Base-by-base conservation (phyloP, 2,113 vertebrate genomes). In the Hippoglossus stenolepis region DNA sequence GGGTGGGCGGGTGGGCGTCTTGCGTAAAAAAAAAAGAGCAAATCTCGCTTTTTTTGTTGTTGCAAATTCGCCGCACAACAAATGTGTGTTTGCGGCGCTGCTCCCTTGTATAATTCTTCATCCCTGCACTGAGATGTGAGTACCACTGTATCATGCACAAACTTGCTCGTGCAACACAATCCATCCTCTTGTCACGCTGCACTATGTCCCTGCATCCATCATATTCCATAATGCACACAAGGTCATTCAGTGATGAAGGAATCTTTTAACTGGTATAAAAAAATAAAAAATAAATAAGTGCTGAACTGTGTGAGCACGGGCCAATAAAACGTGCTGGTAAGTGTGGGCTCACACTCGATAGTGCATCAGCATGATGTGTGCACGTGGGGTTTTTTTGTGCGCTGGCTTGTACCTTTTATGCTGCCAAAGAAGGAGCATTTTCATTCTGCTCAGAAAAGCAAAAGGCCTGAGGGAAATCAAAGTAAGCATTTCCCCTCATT, bases 401-500 rank as follows among this genome's bases (percentile, higher is more conserved):
- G 82, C 51, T 20, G 15, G 53, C 15, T 80, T 43, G 73, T 79
- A 65, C 73, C 77, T 82, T 86, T 83, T 84, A 66, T 80, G 70
- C 77, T 76, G 73, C 75, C 75, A 67, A 66, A 83, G 80, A 82
- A 67, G 62, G 72, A 73, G 70, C 65, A 77, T 92, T 92, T 89
- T 87, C 78, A 90, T 92, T 91, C 91, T n/a, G 73, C 83, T 89
- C 86, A 85, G 87, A 89, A 82, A 23, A 90, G 85, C 87, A 80
- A 83, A 87, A 87, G 82, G 88, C 93, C 90, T 85, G 64, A 21
- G 91, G 93, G 93, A 93, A 93, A 92, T 92, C 91, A 92, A 83
- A 91, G 87, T 87, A 85, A 91, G 87, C 89, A 89, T 90, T 91
- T 84, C 83, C 83, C 82, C 67, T 67, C 82, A 65, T 90, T 91